phyloP scores from a whole-genome alignment of 2,888 invertebrate genomes.

The Vesta saturnalis region DNA sequence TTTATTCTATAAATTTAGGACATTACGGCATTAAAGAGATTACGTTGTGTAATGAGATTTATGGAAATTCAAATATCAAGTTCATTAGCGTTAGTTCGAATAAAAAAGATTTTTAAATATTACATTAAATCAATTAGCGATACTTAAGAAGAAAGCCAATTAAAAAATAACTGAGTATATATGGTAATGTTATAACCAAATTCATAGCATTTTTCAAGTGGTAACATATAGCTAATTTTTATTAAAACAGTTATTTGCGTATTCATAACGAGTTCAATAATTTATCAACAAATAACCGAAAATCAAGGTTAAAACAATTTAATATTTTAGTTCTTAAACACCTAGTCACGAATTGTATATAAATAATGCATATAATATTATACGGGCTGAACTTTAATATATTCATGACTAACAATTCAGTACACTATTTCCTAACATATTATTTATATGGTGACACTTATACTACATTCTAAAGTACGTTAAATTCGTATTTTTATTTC shows the following conservation, averaged over 20 bases:
- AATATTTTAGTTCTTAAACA: not conserved
- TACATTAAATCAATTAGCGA: not conserved
- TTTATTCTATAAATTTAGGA: too few relatives aligned
- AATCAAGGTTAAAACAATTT: constrained; percentile 8
- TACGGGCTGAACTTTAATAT: not conserved
- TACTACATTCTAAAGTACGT: not conserved
- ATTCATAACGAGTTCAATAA: constrained; percentile 8
- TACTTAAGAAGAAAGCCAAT: not conserved
- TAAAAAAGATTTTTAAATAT: not conserved
- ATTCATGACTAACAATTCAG: not conserved
- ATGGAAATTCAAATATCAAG: not conserved
- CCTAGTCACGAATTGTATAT: constrained; percentile 10
- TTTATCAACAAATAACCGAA: constrained; percentile 8
- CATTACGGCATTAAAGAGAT: not conserved
- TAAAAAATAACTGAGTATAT: not conserved
- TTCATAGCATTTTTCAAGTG: not conserved
- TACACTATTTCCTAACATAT: constrained; percentile 1
- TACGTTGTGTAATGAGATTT: not conserved
- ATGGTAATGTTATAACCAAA: not conserved
- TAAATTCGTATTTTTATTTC: too few relatives aligned
- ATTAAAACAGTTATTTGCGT: constrained; percentile 1
- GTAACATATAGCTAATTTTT: constrained; percentile 2
- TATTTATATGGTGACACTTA: not conserved
- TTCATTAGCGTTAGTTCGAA: not conserved
- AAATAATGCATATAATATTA: constrained; percentile 5